Evolutionary conservation across 2,888 invertebrate genomes (phyloP).

Genomic region (Tenthredo notha): DNA sequence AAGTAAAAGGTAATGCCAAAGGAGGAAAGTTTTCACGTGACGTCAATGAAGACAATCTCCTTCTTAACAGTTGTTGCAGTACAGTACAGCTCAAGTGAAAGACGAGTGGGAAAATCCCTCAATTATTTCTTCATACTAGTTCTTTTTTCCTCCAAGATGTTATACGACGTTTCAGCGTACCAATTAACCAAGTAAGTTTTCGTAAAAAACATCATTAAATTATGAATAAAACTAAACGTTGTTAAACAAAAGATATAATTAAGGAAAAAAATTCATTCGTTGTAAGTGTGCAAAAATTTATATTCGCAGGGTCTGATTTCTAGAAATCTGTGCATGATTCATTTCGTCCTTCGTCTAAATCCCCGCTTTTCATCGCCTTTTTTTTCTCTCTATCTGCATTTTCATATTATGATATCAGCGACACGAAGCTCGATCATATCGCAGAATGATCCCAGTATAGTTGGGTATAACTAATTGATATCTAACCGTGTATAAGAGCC

Average conservation of each 20-base stretch:
- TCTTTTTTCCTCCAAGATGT: neutral
- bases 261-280: neutral
- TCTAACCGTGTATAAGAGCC: conserved; percentile 29
- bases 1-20: neutral
- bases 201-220: no score
- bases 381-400: no score
- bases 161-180: neutral
- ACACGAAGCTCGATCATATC: neutral
- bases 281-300: neutral
- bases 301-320: neutral
- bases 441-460: neutral
- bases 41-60: neutral
- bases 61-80: neutral
- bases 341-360: neutral
- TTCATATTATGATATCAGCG: neutral
- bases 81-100: neutral
- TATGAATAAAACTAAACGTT: neutral
- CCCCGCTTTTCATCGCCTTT: neutral
- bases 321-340: neutral
- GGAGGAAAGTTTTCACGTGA: neutral
- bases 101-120: neutral
- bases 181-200: conserved; percentile 21
- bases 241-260: no score
- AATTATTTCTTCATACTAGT: neutral
- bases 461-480: conserved; percentile 20